Evolutionary conservation across 2,888 invertebrate genomes (phyloP).

Genomic region (Electrophaes corylata): DNA sequence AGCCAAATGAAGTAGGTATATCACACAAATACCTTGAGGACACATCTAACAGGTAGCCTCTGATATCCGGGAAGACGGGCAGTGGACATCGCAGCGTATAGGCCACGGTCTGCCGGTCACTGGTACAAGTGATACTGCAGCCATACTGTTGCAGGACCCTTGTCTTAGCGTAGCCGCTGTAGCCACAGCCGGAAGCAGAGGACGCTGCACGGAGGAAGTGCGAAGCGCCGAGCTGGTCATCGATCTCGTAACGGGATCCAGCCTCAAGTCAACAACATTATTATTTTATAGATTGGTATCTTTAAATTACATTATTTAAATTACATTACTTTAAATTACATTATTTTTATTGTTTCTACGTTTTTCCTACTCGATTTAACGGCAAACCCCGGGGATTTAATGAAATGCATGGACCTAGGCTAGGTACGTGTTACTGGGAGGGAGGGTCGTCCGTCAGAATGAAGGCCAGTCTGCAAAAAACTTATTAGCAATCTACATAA

Average conservation of each 20-base stretch:
- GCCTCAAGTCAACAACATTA: conserved; percentile 73
- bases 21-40: conserved; percentile 54
- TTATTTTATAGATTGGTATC: background rate
- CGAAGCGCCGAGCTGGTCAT: conserved; percentile 88
- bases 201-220: conserved; percentile 91
- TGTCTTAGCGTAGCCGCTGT: conserved; percentile 88
- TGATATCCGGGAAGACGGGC: conserved; percentile 52
- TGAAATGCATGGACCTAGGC: no score
- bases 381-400: no score
- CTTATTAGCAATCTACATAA: no score
- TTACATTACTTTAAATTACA: no score
- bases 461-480: no score
- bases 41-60: conserved; percentile 62
- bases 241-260: conserved; percentile 93
- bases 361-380: no score
- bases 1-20: background rate
- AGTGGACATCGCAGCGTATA: conserved; percentile 86
- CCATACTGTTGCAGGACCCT: conserved; percentile 91
- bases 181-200: conserved; percentile 87
- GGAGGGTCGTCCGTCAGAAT: no score
- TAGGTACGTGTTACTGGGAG: no score
- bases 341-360: no score
- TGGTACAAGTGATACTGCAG: conserved; percentile 86
- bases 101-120: conserved; percentile 90
- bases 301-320: background rate